These are phyloP conservation scores for Ostrea denselamellosa DNA, from an alignment of 1,140 invertebrate species.

Conservation along the genomic window DNA sequence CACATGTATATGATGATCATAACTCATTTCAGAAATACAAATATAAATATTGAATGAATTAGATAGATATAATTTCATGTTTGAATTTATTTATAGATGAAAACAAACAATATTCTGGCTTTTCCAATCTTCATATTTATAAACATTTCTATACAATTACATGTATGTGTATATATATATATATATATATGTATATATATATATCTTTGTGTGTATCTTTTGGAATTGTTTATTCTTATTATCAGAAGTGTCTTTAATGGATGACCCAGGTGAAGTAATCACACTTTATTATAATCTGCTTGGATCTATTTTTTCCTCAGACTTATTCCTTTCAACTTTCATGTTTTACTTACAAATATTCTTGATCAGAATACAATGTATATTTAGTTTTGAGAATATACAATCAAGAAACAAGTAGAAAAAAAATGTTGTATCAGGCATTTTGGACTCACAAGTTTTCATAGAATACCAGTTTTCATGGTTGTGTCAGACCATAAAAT, in stretches of 20 bases:
- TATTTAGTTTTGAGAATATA: neutral
- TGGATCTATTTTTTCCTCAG: neutral
- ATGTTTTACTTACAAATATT: too few relatives aligned
- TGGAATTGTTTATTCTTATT: constrained; percentile 26
- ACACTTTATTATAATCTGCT: constrained; percentile 27
- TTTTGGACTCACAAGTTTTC: neutral
- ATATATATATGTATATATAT: too few relatives aligned
- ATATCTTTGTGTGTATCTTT: neutral
- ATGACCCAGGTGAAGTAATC: constrained; percentile 34
- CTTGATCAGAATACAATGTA: neutral
- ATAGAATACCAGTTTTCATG: too few relatives aligned
- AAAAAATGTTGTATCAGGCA: neutral
- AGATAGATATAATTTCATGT: too few relatives aligned
- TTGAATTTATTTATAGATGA: too few relatives aligned
- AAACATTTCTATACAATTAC: neutral
- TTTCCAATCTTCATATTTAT: neutral
- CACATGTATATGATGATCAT: too few relatives aligned
- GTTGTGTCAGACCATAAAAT: too few relatives aligned
- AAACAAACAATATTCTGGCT: too few relatives aligned
- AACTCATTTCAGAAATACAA: too few relatives aligned
- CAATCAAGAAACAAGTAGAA: neutral
- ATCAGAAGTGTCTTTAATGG: constrained; percentile 12
- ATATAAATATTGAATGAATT: too few relatives aligned
- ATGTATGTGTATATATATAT: neutral
- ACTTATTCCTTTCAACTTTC: neutral